phyloP scores from a whole-genome alignment of 2,888 invertebrate species.

The Smittia aterrima region DNA sequence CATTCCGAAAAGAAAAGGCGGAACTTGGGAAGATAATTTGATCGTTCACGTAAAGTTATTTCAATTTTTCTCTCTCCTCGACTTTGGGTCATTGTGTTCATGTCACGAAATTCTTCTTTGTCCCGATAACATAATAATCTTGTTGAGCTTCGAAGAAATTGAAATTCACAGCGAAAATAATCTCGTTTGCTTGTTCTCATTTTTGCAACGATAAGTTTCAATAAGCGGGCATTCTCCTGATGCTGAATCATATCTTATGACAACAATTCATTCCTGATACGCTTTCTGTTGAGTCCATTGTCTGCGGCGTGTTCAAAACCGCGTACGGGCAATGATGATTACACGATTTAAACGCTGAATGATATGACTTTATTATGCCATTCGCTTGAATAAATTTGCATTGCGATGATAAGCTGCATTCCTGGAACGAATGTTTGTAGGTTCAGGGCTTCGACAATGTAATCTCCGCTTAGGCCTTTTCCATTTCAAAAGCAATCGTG shows the following conservation, averaged over 20 bases:
- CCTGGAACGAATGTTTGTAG: background rate
- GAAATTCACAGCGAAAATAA: background rate
- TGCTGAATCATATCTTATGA: slow-evolving; percentile 15
- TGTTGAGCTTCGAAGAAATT: background rate
- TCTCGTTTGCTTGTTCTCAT: no score
- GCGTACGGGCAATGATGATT: background rate
- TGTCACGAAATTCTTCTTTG: background rate
- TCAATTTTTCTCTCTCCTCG: background rate
- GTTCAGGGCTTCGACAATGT: no score
- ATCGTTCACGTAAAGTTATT: background rate
- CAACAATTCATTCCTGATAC: background rate
- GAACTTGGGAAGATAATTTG: background rate
- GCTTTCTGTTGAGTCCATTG: background rate
- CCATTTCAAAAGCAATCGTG: background rate
- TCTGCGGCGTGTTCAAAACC: background rate
- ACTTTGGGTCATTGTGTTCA: slow-evolving; percentile 16
- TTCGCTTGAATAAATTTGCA: slow-evolving; percentile 5
- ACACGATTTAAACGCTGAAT: background rate
- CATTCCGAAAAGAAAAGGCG: slow-evolving; percentile 13
- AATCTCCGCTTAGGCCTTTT: no score
- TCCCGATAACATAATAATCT: slow-evolving; percentile 2
- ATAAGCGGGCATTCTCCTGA: background rate
- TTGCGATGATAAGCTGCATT: background rate
- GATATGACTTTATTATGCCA: slow-evolving; percentile 19
- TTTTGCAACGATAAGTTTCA: no score